Percentiles rank a stretch among this genome's conserved stretches.
phyloP scores from a whole-genome alignment of 2,113 vertebrate genomes.

The Origma solitaria region DNA sequence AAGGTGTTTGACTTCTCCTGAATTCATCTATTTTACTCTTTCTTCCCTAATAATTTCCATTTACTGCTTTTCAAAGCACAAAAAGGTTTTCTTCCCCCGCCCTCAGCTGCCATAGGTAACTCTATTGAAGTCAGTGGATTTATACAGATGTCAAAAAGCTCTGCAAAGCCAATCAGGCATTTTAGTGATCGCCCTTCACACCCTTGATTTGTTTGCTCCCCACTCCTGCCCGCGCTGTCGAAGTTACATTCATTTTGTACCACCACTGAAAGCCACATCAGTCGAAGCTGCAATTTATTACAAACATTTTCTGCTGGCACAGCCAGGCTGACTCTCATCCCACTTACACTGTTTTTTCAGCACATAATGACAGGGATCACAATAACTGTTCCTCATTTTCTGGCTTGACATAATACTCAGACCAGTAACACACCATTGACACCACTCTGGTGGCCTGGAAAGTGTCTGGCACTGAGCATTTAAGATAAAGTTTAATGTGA shows the following conservation, averaged over 20 bases:
- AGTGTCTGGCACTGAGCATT: background rate
- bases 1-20: background rate
- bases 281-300: background rate
- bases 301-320: constrained; percentile 5
- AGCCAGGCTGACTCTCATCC: background rate
- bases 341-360: background rate
- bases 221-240: background rate
- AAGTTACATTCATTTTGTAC: background rate
- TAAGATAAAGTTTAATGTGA: background rate
- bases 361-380: background rate
- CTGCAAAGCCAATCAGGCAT: background rate
- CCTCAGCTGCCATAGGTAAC: background rate
- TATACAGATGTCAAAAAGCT: background rate
- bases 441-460: background rate
- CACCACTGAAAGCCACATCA: background rate
- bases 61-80: background rate
- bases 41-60: background rate
- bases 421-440: background rate
- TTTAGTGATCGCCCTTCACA: background rate
- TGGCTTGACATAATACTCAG: background rate
- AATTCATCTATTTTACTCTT: background rate
- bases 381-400: background rate
- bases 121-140: background rate
- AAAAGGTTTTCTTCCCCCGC: background rate
- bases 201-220: background rate